phyloP scores from a whole-genome alignment of 2,113 vertebrate species.

The Myiagra hebetior region DNA sequence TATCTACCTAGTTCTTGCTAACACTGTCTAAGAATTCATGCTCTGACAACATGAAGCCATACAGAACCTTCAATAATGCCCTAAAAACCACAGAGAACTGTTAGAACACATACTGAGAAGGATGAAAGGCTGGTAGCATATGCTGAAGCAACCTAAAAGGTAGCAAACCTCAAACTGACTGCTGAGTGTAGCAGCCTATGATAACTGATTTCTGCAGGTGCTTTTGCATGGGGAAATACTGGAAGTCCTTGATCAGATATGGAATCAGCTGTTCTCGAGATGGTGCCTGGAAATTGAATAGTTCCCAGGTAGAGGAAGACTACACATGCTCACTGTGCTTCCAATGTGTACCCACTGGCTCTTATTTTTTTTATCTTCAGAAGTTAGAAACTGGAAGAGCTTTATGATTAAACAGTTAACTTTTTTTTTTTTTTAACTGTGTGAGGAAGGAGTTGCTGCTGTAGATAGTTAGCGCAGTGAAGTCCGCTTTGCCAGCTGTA shows the following conservation, averaged over 20 bases:
- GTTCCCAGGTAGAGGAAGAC: neutral
- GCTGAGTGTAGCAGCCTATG: neutral
- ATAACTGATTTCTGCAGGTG: neutral
- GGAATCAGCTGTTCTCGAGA: neutral
- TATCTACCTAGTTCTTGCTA: neutral
- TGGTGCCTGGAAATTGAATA: neutral
- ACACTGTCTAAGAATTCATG: neutral
- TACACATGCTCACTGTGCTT: neutral
- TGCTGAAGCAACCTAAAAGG: neutral
- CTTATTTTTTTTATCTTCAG: neutral
- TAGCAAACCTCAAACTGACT: neutral
- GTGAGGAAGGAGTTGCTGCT: neutral
- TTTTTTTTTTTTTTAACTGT: neutral
- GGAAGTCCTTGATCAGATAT: neutral
- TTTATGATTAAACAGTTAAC: neutral
- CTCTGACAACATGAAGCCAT: neutral
- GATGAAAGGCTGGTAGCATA: neutral
- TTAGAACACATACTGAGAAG: neutral
- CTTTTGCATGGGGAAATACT: neutral
- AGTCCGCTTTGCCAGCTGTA: neutral
- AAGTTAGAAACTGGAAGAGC: neutral
- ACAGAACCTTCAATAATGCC: neutral
- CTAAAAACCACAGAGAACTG: neutral
- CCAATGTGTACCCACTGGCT: neutral
- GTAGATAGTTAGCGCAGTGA: neutral